Conservation (phyloP, 2,888 invertebrate genomes). For the Hoplodrina ambigua region DNA sequence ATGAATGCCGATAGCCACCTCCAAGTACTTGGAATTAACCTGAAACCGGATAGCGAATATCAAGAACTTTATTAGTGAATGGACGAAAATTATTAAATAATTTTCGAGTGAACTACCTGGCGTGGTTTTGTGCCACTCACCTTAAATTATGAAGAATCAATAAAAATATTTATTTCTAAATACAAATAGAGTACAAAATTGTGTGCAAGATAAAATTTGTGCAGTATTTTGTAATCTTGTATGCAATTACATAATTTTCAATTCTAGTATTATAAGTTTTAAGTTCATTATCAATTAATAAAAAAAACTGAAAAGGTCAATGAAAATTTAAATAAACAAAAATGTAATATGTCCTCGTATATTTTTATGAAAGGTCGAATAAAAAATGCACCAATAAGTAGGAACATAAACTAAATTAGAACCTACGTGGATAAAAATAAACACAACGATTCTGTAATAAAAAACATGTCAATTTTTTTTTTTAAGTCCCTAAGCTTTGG, state of each 20-base stretch:
- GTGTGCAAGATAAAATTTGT: too few relatives aligned
- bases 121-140: slow-evolving; percentile 23
- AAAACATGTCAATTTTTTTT: too few relatives aligned
- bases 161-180: neutral
- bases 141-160: slow-evolving; percentile 10
- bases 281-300: too few relatives aligned
- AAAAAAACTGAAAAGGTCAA: too few relatives aligned
- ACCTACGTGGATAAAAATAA: too few relatives aligned
- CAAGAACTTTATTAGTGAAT: slow-evolving; percentile 60
- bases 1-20: slow-evolving; percentile 66
- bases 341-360: neutral
- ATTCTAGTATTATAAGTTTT: too few relatives aligned
- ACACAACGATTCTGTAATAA: too few relatives aligned
- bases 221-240: too few relatives aligned
- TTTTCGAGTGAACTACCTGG: slow-evolving; percentile 46
- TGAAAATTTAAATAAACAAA: too few relatives aligned
- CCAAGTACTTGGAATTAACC: slow-evolving; percentile 58
- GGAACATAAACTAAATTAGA: neutral
- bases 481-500: too few relatives aligned
- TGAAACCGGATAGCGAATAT: slow-evolving; percentile 57
- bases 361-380: neutral
- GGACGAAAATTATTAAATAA: slow-evolving; percentile 22
- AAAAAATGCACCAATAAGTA: neutral
- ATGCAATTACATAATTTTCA: too few relatives aligned
- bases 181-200: neutral